Evolutionary conservation across 2,888 invertebrate genomes (phyloP), one percentile per base, ranked within the genome.

Genomic region (Dynastes grantii): DNA sequence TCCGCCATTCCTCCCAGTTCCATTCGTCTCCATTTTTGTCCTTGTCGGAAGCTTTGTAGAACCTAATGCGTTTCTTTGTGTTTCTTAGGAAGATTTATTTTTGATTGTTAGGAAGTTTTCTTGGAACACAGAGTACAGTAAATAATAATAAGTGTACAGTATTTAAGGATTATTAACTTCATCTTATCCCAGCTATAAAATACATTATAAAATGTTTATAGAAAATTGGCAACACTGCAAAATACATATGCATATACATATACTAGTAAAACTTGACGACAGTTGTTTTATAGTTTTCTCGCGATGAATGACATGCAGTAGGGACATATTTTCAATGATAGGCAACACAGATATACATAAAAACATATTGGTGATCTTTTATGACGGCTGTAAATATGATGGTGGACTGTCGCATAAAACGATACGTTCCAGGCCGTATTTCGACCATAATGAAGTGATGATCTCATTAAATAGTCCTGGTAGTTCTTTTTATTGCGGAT

Each of bases 351-450:
- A 73, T 73, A 45, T 58, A 45, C 58, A 73, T 55, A 68, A 27
- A 70, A 70, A 45, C 13, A 71, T 73, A 73, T 73, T 61, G 61
- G 73, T 45, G 73, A 73, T 58, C 49, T 49, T 68, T 68, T 68
- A 68, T 68, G 37, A 16, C 49, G 45, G 40, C 2, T 49, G 49
- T 49, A 61, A 61, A 61, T 45, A 45, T 45, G 61, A 61, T 27
- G 61, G 61, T 27, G 27, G 9, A 53, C 53, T 11, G 8, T 16
- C 49, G 49, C 22, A 22, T 68, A 9, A 68, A 68, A 49, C 49
- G 45, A 68, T 68, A 68, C 27, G n/a, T 49, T 65, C 45, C 37
- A 4, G 37, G 40, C 45, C 13, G 27, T 61, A 61, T 73, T 37
- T 37, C 37, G 40, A 45, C 22, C 22, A 40, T 61, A 61, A 73